Evolutionary conservation across 2,888 invertebrate genomes (phyloP), one percentile per base, ranked within the genome.

Genomic region (Siphlonurus alternatus): DNA sequence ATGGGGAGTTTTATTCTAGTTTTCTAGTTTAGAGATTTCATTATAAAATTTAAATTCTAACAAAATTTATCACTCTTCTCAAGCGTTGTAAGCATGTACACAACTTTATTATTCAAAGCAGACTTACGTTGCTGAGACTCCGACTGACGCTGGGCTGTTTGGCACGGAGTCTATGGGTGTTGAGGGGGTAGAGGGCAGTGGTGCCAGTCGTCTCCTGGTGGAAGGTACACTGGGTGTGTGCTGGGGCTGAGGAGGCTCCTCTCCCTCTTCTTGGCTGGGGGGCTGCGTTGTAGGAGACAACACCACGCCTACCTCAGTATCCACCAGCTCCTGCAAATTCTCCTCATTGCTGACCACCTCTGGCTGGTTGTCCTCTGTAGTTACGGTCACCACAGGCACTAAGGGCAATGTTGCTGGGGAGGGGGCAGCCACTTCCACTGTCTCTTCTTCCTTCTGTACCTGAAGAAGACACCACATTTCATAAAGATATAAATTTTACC

Each of bases 141-240:
- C n/a, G 7, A 56, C 56, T 18, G 74, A 73, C 18, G 74, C 73
- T 25, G 77, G 77, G 65, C 81, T 82, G 72, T 83, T 84, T 2
- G 86, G 85, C 65, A 85, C 77, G 18, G 85, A 85, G 71, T 86
- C 86, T 0, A 72, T 23, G 15, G 67, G 65, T 7, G 66, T 66
- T 3, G 56, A 61, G 5, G 65, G 54, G 7, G 66, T 53, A 19
- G 63, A 62, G 25, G 65, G 54, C 25, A 62, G 62, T 25, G 25
- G 18, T 61, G 53, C 53, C 22, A 10, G 24, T 23, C 56, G 54
- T 24, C 25, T 25, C 23, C 59, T 20, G 10, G 2, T 38, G 15
- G 54, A 10, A 5, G 25, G 18, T 23, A 59, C 63, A 19, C 59
- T 59, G 2, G 65, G 65, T 23, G 65, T 38, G 7, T 38, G 38